These are phyloP conservation scores for Siphonodentalium dalli DNA, from an alignment of 2,888 invertebrate genomes.

Conservation along the genomic window DNA sequence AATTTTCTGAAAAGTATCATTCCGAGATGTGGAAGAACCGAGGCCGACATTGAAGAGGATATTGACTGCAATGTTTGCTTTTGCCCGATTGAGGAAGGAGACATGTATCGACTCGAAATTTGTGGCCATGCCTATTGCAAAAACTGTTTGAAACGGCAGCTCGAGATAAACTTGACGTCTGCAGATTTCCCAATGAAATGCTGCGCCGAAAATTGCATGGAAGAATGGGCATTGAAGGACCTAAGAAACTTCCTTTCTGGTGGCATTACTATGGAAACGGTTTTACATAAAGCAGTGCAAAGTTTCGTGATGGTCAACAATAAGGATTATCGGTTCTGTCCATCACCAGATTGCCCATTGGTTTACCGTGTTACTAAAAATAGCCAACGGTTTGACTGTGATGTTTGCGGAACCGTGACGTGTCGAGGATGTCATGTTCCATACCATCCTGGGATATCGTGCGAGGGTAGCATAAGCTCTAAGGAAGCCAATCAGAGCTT, in stretches of 20 bases:
- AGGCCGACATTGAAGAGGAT: not conserved
- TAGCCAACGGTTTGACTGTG: slow-evolving; percentile 35
- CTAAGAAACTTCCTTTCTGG: slow-evolving; percentile 24
- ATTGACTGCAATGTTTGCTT: slow-evolving; percentile 52
- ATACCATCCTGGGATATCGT: slow-evolving; percentile 49
- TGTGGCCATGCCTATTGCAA: slow-evolving; percentile 58
- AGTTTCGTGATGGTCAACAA: slow-evolving; percentile 36
- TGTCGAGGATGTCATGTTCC: slow-evolving; percentile 49
- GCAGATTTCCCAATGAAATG: slow-evolving; percentile 48
- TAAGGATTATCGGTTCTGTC: slow-evolving; percentile 40
- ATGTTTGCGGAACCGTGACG: slow-evolving; percentile 34
- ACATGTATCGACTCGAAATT: slow-evolving; percentile 45
- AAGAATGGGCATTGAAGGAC: slow-evolving; percentile 39
- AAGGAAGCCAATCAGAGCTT: slow-evolving; percentile 24
- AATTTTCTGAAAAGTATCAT: too few relatives aligned
- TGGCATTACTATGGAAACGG: slow-evolving; percentile 20
- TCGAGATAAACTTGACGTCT: slow-evolving; percentile 31
- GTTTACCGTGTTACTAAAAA: slow-evolving; percentile 41
- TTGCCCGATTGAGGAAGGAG: slow-evolving; percentile 36
- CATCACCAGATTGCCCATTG: slow-evolving; percentile 51
- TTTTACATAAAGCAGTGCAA: slow-evolving; percentile 35
- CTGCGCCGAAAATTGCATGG: slow-evolving; percentile 39
- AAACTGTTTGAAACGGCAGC: slow-evolving; percentile 37
- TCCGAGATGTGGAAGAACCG: too few relatives aligned
- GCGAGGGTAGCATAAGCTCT: slow-evolving; percentile 36